Evolutionary conservation across 2,113 vertebrate genomes (phyloP), one percentile per base, ranked within the genome.

Genomic region (Neolamprologus brichardi): DNA sequence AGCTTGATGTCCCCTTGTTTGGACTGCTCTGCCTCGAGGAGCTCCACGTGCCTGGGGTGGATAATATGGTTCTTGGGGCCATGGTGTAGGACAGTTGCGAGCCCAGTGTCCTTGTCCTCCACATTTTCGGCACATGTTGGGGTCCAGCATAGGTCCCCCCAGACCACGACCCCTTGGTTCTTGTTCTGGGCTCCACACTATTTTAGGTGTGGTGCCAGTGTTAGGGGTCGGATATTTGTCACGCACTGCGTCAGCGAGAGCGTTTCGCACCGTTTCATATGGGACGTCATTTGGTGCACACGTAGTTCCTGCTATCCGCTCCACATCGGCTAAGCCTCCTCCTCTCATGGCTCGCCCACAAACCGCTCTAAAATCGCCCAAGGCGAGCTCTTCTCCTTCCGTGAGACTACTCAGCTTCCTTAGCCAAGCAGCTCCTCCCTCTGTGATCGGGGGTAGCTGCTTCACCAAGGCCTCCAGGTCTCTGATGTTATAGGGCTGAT

Each of bases 341-440:
- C 7, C 15, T 1, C 46, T 49, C 46, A 18, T 49, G 15, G 15
- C 15, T 4, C 2, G 0, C 4, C 46, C 15, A 8, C 46, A 0
- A 0, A 49, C 0, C 0, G 15, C 15, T 49, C 46, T 8, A 0
- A 49, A 49, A 1, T 49, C 44, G 0, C 4, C 44, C 4, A 49
- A 2, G 2, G 4, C 44, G 4, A 49, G 7, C 44, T 49, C 44
- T 3, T 49, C 15, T 49, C 44, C 1, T 1, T 46, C 13, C 0
- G 1, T 46, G 0, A 49, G 44, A 17, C 44, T 49, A 2, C 4
- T 0, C 15, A 49, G 14, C 46, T 0, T 49, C 7, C 46, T 49
- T 0, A 49, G 2, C 46, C 15, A 18, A 8, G 15, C 15, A 0
- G 46, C 46, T 0, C 46, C 46, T 8, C 46, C 46, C 46, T 49